phyloP scores from a whole-genome alignment of 2,888 invertebrate species.

The Tetragonula carbonaria region DNA sequence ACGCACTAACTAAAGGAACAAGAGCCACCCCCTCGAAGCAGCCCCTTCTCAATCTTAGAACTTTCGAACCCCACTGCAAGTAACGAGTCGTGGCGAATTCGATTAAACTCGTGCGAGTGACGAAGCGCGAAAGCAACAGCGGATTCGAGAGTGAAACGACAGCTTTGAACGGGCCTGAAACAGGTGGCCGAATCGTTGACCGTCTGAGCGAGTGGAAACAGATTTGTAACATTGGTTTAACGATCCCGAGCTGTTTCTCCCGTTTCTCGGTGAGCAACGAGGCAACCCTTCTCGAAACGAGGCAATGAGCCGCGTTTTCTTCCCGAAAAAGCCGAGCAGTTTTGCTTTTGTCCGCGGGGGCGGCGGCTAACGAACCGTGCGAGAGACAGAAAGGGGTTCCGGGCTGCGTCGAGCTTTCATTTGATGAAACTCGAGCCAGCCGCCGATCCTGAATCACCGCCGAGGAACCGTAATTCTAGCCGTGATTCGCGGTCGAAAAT shows the following conservation, averaged over 20 bases:
- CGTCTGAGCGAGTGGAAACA: slow-evolving; percentile 35
- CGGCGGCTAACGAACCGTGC: slow-evolving; percentile 24
- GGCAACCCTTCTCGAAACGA: not conserved
- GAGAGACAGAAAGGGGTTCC: not conserved
- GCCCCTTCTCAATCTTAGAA: not conserved
- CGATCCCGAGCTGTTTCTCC: slow-evolving; percentile 16
- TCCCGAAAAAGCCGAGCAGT: slow-evolving; percentile 26
- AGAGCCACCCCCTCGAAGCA: not conserved
- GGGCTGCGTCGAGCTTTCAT: not conserved
- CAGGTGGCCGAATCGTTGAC: not conserved
- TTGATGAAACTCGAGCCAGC: not conserved
- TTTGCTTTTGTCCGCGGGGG: slow-evolving; percentile 14
- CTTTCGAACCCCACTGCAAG: not conserved
- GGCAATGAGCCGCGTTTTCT: slow-evolving; percentile 36
- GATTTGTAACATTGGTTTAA: slow-evolving; percentile 46
- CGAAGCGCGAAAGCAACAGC: not conserved
- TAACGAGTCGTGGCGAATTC: slow-evolving; percentile 17
- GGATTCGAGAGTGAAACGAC: not conserved
- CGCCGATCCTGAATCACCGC: not conserved
- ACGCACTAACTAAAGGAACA: not conserved
- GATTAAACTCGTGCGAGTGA: not conserved
- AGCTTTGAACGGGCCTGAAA: slow-evolving; percentile 5
- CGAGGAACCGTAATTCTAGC: not conserved
- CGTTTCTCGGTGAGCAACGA: not conserved
- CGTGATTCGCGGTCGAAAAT: not conserved